Evolutionary conservation across 2,113 vertebrate genomes (phyloP).

Genomic region (Microtus oregoni): DNA sequence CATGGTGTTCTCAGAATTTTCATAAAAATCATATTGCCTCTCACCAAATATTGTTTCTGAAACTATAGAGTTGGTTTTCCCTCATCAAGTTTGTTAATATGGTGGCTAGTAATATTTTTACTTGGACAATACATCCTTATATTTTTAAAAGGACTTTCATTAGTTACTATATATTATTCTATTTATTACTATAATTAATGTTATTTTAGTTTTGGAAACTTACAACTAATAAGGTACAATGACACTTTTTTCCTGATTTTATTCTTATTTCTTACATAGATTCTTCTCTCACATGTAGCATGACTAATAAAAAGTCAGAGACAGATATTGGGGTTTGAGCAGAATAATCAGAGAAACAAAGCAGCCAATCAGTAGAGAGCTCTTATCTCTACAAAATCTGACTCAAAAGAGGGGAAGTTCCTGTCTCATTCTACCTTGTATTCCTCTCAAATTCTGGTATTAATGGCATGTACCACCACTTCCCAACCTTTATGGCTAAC

Average conservation of each 20-base stretch:
- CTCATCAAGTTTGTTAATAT: background rate
- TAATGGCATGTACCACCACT: too few relatives aligned
- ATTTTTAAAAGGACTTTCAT: background rate
- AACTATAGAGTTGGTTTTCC: background rate
- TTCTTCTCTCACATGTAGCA: background rate
- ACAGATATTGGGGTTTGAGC: too few relatives aligned
- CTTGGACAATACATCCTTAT: background rate
- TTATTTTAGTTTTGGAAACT: background rate
- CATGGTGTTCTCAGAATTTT: background rate
- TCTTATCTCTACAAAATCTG: too few relatives aligned
- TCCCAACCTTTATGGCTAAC: too few relatives aligned
- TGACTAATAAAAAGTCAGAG: too few relatives aligned
- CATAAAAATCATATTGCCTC: background rate
- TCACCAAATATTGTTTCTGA: background rate
- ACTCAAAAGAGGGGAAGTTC: too few relatives aligned
- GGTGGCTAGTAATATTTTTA: background rate
- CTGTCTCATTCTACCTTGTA: too few relatives aligned
- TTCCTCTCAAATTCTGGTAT: too few relatives aligned
- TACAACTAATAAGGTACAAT: background rate
- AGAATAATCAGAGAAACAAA: too few relatives aligned
- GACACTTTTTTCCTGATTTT: background rate
- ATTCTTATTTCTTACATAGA: background rate
- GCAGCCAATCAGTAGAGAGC: too few relatives aligned
- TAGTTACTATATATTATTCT: background rate
- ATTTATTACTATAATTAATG: background rate